These are phyloP conservation scores for Zosterops borbonicus DNA, from an alignment of 2,113 vertebrate genomes.

Conservation along the genomic window DNA sequence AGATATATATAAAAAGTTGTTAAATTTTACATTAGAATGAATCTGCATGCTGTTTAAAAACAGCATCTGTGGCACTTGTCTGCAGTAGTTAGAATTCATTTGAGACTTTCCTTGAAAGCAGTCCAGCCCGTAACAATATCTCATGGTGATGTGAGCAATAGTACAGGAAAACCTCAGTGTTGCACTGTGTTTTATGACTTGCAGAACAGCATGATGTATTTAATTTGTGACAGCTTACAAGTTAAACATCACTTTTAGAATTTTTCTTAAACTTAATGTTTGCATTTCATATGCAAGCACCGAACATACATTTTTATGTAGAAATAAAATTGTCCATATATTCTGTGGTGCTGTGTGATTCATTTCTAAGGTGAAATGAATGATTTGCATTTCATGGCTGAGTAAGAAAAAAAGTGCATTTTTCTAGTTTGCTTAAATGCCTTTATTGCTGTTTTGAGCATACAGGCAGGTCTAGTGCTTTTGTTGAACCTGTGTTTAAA, in stretches of 20 bases:
- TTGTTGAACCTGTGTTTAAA: not conserved
- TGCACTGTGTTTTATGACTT: conserved; percentile 31
- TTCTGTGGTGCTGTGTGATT: conserved; percentile 14
- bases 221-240: conserved; percentile 35
- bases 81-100: conserved; percentile 15
- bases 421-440: not conserved
- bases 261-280: conserved; percentile 29
- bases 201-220: conserved; percentile 26
- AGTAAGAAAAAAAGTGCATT: not conserved
- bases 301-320: conserved; percentile 34
- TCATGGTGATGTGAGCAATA: conserved; percentile 45
- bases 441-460: not conserved
- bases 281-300: not conserved
- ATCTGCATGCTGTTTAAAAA: not conserved
- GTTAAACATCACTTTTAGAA: conserved; percentile 27
- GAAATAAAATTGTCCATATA: conserved; percentile 40
- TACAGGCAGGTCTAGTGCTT: not conserved
- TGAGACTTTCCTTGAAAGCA: conserved; percentile 1
- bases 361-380: not conserved
- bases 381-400: conserved; percentile 12
- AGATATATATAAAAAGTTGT: not conserved
- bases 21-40: not conserved
- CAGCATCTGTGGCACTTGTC: not conserved
- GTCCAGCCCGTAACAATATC: conserved; percentile 17
- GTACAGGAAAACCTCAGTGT: not conserved